Conservation (phyloP, 2,113 vertebrate genomes). For the Oceanites oceanicus region DNA sequence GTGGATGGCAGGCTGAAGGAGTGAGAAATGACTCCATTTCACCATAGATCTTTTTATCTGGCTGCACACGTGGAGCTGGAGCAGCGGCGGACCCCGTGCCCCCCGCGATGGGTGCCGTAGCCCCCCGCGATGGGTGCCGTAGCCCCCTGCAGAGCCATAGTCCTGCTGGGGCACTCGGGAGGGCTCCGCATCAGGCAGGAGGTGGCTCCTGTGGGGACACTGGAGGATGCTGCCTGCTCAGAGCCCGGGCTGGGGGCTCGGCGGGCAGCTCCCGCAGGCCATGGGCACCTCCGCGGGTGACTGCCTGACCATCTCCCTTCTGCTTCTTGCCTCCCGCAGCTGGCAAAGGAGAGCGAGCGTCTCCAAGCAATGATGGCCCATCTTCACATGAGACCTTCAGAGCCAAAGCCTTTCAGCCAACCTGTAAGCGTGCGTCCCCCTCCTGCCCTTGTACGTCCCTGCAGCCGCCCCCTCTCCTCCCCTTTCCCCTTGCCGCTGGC, state of each 20-base stretch:
- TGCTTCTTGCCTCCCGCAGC: conserved; percentile 69
- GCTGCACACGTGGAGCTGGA: rapidly evolving
- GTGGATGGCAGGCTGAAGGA: not conserved
- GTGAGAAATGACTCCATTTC: not conserved
- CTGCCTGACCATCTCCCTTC: not conserved
- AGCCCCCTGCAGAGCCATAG: not conserved
- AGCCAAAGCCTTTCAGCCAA: conserved; percentile 98
- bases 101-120: not conserved
- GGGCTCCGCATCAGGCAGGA: not conserved
- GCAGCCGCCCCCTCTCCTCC: not conserved
- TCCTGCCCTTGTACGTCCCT: not conserved
- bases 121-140: not conserved
- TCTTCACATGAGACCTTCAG: conserved; percentile 97
- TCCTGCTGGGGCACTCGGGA: rapidly evolving
- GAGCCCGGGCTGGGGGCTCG: rapidly evolving
- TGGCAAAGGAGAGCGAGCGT: conserved; percentile 96
- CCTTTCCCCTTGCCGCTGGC: rapidly evolving
- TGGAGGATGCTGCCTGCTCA: not conserved
- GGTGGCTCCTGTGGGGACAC: not conserved
- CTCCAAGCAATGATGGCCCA: conserved; percentile 99
- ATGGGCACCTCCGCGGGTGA: not conserved
- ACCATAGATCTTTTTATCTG: not conserved
- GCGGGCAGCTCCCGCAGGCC: not conserved
- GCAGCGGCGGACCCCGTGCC: rapidly evolving
- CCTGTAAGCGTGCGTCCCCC: conserved; percentile 81